Evolutionary conservation across 1,140 invertebrate genomes (phyloP).

Genomic region (Drosophila subobscura): DNA sequence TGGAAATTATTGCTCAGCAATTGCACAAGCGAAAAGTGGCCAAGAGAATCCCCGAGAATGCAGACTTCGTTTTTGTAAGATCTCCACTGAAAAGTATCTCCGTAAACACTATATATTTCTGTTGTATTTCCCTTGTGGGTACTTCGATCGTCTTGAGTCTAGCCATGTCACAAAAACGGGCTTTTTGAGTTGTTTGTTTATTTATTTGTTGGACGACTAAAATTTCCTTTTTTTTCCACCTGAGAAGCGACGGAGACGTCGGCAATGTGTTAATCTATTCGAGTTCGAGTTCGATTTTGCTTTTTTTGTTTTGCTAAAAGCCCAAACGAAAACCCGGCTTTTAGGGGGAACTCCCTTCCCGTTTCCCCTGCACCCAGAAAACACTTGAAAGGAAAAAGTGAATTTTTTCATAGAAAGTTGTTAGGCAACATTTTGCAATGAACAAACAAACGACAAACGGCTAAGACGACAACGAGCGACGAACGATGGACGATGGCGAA

Average conservation of each 20-base stretch:
- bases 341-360: background rate
- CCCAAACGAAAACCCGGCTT: conserved; percentile 50
- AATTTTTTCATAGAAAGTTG: conserved; percentile 82
- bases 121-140: too few species aligned
- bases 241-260: conserved; percentile 16
- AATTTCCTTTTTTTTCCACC: conserved; percentile 70
- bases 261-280: conserved; percentile 66
- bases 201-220: conserved; percentile 20
- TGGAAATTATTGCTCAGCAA: too few species aligned
- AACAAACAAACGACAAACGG: conserved; percentile 1
- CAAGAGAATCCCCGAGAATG: too few species aligned
- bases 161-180: too few species aligned
- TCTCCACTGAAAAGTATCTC: too few species aligned
- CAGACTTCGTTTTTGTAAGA: too few species aligned
- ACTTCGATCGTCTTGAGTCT: too few species aligned
- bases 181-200: conserved; percentile 32
- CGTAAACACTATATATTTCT: too few species aligned
- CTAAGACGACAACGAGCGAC: conserved; percentile 10
- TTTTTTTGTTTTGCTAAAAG: conserved; percentile 40
- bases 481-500: background rate
- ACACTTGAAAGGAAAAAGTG: conserved; percentile 67
- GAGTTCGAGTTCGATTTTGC: conserved; percentile 49
- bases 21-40: too few species aligned
- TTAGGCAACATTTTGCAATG: conserved; percentile 74
- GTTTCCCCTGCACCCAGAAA: background rate